Percentiles rank a stretch among this genome's conserved stretches.
These are phyloP conservation scores for Coleophora flavipennella DNA, from an alignment of 2,888 invertebrate species.

Conservation along the genomic window DNA sequence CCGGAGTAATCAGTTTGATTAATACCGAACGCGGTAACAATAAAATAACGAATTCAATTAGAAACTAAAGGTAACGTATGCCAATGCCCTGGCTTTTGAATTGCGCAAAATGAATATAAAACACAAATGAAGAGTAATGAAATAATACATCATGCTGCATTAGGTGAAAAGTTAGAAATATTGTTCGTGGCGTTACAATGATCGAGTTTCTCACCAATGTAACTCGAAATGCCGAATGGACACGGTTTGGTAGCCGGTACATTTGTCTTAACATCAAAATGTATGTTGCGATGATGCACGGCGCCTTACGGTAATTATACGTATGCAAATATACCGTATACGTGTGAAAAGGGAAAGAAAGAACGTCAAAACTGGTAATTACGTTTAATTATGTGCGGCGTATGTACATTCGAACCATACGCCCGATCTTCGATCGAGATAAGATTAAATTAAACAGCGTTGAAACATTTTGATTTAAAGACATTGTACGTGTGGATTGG, in stretches of 20 bases:
- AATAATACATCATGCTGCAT: conserved; percentile 70
- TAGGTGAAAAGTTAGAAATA: conserved; percentile 63
- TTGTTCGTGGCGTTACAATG: conserved; percentile 56
- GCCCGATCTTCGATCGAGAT: conserved; percentile 63
- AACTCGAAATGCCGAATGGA: conserved; percentile 54
- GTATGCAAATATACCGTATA: conserved; percentile 68
- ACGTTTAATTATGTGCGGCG: conserved; percentile 66
- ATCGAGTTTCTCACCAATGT: conserved; percentile 62
- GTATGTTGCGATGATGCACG: conserved; percentile 58
- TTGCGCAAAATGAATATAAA: conserved; percentile 68
- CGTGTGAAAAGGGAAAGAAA: conserved; percentile 69
- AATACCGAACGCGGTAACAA: conserved; percentile 66
- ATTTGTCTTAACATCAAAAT: conserved; percentile 65
- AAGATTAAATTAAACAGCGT: conserved; percentile 66
- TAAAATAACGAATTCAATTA: conserved; percentile 68
- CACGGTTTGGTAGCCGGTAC: conserved; percentile 50
- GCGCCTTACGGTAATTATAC: conserved; percentile 62
- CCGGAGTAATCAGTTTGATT: conserved; percentile 70
- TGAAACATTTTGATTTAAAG: conserved; percentile 72
- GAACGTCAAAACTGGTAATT: conserved; percentile 65
- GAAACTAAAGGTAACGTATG: conserved; percentile 74
- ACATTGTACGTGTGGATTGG: conserved; percentile 56
- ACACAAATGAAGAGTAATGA: conserved; percentile 62
- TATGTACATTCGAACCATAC: conserved; percentile 55
- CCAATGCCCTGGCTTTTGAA: conserved; percentile 92